phyloP scores from a whole-genome alignment of 1,140 invertebrate species.

The Drosophila novamexicana region DNA sequence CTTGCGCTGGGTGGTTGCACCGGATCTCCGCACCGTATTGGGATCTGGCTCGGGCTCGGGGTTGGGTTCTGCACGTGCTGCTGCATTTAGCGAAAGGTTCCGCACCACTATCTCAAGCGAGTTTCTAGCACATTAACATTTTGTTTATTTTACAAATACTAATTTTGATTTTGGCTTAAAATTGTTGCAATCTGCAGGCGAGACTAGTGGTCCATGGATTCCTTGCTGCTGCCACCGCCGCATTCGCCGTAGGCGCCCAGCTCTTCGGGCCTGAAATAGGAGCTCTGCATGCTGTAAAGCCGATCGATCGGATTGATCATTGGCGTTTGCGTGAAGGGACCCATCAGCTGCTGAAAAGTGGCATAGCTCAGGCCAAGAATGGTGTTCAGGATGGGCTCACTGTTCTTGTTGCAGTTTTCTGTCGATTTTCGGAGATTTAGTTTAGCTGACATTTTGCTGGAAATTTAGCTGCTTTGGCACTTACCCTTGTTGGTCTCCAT shows the following conservation, averaged over 20 bases:
- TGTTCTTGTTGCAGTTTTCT: slow-evolving; percentile 84
- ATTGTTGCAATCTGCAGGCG: slow-evolving; percentile 23
- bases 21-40: background rate
- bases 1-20: slow-evolving; percentile 47
- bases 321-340: slow-evolving; percentile 79
- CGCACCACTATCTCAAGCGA: slow-evolving; percentile 22
- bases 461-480: background rate
- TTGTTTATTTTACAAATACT: slow-evolving; percentile 79
- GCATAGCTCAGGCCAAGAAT: slow-evolving; percentile 84
- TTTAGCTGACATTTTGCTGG: background rate
- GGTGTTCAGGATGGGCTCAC: slow-evolving; percentile 78
- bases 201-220: slow-evolving; percentile 66
- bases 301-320: slow-evolving; percentile 87
- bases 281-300: slow-evolving; percentile 88
- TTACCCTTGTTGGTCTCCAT: slow-evolving; percentile 83
- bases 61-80: slow-evolving; percentile 39
- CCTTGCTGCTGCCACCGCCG: slow-evolving; percentile 65
- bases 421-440: background rate
- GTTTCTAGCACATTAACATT: slow-evolving; percentile 77
- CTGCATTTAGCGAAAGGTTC: background rate
- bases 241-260: slow-evolving; percentile 72
- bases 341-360: slow-evolving; percentile 84
- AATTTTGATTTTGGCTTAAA: slow-evolving; percentile 83
- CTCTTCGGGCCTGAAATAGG: slow-evolving; percentile 87
- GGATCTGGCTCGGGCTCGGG: background rate